Conservation (phyloP, 2,888 invertebrate genomes). For the Pseudococcus longispinus region DNA sequence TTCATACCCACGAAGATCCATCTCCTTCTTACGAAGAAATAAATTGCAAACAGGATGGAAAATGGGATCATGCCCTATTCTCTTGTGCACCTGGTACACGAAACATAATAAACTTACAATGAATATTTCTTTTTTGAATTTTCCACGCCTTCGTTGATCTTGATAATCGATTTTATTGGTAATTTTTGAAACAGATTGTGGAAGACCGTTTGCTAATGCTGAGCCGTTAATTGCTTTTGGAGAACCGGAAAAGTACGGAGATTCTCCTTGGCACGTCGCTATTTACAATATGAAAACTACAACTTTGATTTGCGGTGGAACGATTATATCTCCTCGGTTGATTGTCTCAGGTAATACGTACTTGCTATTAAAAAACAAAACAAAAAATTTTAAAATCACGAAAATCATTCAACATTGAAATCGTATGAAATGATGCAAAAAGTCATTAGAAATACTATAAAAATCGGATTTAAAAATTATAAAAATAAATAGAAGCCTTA, state of each 20-base stretch:
- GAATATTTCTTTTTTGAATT: background rate
- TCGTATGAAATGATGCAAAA: no score
- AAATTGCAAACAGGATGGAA: slow-evolving; percentile 38
- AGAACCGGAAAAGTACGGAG: background rate
- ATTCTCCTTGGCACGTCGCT: slow-evolving; percentile 39
- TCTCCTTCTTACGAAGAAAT: background rate
- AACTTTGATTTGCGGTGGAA: slow-evolving; percentile 1
- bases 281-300: background rate
- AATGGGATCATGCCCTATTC: slow-evolving; percentile 15
- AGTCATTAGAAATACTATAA: no score
- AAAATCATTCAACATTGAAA: no score
- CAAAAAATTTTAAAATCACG: no score
- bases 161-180: no score
- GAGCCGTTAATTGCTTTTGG: background rate
- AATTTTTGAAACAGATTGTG: background rate
- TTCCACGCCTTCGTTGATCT: background rate
- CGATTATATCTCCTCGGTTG: slow-evolving; percentile 27
- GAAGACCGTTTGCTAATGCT: background rate
- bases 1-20: background rate
- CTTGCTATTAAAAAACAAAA: no score
- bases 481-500: no score
- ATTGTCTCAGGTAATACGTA: slow-evolving; percentile 27
- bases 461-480: no score
- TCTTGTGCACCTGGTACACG: background rate
- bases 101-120: background rate